Base-by-base conservation (phyloP, 2,888 invertebrate genomes). In the Acanthosoma haemorrhoidale region DNA sequence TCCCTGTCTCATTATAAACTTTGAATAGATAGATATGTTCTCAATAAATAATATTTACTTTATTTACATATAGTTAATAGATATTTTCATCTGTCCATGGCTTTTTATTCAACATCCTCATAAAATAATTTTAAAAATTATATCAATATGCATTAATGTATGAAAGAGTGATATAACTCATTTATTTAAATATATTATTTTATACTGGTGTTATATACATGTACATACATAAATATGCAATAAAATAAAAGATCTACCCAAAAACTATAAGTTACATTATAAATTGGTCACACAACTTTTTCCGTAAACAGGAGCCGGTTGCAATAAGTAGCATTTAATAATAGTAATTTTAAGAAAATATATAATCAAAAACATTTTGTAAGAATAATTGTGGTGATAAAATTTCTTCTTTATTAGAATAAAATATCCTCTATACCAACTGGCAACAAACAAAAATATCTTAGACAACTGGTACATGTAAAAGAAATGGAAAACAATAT, bases 1-100 rank as follows among this genome's bases (percentile, higher is more conserved):
- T 68, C 68, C 68, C 68, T 68, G 68, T 68, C 59, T 68, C 59
- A 67, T 39, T 38, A 36, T 64, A 39, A 68, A 43, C 34, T 68
- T 59, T 58, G 16, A 59, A 34, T 67, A 67, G 36, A 68, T 68
- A 68, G 68, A 68, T 68, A 68, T 68, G 68, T 68, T 68, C 39
- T 68, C 39, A 57, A 58, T 58, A 68, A 68, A 59, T 68, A 68
- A 68, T 34, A 67, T 57, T 67, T 64, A 64, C n/a, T 67, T 67
- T 67, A 67, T 67, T 57, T 67, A 67, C 67, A 67, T 32, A 57
- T 51, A 67, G 18, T 43, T 67, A 8, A 25, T 51, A 51, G 51
- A 66, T 31, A 67, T 39, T 25, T 16, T 64, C 39, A 36, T 64
- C 38, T 41, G 57, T 51, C 43, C 39, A 57, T 67, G 43, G 51